Percentiles rank a stretch among this genome's conserved stretches.
phyloP scores from a whole-genome alignment of 2,888 invertebrate genomes.

The Tryphoninae sp. region DNA sequence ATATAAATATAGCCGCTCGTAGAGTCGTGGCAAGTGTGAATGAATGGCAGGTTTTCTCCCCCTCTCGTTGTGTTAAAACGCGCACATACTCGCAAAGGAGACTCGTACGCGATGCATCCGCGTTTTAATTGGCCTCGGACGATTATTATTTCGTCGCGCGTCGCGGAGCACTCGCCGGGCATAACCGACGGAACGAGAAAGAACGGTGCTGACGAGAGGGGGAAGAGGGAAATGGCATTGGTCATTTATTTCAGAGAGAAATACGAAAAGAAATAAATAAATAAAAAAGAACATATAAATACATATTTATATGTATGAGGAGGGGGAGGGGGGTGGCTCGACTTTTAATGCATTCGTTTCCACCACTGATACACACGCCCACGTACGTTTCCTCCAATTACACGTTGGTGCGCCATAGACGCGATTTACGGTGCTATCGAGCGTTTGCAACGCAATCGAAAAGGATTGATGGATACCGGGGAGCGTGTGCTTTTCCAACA shows the following conservation, averaged over 20 bases:
- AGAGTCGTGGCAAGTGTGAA: background rate
- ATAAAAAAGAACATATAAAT: constrained; percentile 11
- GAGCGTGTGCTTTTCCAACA: background rate
- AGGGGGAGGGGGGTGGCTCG: constrained; percentile 16
- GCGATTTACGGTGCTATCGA: constrained; percentile 53
- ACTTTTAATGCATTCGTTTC: background rate
- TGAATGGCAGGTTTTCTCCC: constrained; percentile 11
- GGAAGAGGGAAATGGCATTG: constrained; percentile 12
- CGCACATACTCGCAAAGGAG: background rate
- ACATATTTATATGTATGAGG: background rate
- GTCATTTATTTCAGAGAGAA: constrained; percentile 41
- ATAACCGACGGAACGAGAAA: constrained; percentile 25
- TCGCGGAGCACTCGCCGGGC: constrained; percentile 35
- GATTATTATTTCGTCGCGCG: constrained; percentile 61
- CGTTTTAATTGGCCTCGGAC: constrained; percentile 58
- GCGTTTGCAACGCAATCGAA: constrained; percentile 50
- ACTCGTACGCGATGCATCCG: constrained; percentile 28
- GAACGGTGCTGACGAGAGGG: background rate
- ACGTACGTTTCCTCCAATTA: constrained; percentile 56
- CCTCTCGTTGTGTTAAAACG: background rate
- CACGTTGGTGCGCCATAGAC: constrained; percentile 45
- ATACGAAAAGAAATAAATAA: background rate
- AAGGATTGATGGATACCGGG: constrained; percentile 49
- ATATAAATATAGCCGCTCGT: constrained; percentile 5
- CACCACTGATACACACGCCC: constrained; percentile 6